Conservation (phyloP, 2,113 vertebrate species). For the Lepisosteus osseus region DNA sequence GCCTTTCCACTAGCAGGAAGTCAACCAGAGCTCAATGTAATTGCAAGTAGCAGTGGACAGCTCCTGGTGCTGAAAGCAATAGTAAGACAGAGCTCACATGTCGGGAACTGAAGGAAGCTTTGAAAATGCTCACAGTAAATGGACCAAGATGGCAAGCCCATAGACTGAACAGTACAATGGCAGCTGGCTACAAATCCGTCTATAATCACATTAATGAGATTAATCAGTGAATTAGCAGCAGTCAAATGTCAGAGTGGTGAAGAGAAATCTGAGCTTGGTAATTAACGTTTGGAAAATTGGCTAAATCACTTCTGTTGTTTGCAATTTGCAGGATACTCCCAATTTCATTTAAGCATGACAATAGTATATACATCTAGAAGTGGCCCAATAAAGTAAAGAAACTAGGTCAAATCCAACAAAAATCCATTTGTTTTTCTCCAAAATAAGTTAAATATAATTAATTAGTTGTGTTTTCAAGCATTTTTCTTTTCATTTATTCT, state of each 20-base stretch:
- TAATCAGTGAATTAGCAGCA: constrained; percentile 85
- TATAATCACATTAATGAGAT: constrained; percentile 86
- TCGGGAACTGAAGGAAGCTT: neutral
- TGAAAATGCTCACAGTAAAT: constrained; percentile 37
- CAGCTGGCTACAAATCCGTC: constrained; percentile 72
- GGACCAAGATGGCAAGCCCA: constrained; percentile 46
- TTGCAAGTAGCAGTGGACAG: constrained; percentile 64
- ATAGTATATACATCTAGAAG: neutral
- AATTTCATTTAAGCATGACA: neutral
- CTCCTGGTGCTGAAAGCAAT: constrained; percentile 77
- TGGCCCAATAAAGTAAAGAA: constrained; percentile 13
- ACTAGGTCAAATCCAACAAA: constrained; percentile 23
- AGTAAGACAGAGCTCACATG: neutral
- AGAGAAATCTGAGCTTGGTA: constrained; percentile 69
- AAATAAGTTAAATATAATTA: too few species aligned
- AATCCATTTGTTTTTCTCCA: neutral
- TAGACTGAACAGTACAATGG: constrained; percentile 65
- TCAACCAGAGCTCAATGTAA: constrained; percentile 35
- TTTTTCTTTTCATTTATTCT: too few species aligned
- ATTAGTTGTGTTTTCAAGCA: too few species aligned
- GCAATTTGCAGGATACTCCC: constrained; percentile 2
- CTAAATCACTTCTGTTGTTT: constrained; percentile 7
- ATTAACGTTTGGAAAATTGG: constrained; percentile 68
- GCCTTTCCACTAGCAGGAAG: constrained; percentile 39
- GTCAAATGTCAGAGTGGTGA: constrained; percentile 78